Evolutionary conservation across 2,888 invertebrate species (phyloP), one percentile per base, ranked within the genome.

Genomic region (Catocala sponsa): DNA sequence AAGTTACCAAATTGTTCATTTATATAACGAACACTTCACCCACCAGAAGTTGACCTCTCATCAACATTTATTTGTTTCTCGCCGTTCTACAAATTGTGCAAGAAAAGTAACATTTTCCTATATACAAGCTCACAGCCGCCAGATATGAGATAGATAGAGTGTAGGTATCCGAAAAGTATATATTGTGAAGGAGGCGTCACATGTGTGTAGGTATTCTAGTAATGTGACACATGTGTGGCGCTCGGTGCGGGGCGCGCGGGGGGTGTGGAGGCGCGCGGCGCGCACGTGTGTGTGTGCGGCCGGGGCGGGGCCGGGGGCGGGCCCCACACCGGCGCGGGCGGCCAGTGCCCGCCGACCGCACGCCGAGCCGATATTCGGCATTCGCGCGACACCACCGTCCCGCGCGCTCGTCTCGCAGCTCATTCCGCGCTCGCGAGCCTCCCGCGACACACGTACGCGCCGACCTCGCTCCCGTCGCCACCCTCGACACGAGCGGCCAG

Each of bases 161-260:
- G 87, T 91, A 90, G 91, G 90, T 89, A 90, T 89, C 76, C 78
- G 76, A 87, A 89, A 90, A 89, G 88, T 89, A 90, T 80, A 89
- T 92, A 89, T 75, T 74, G 86, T 84, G 86, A 77, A 88, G 92
- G 86, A 91, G 92, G 93, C 91, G 93, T 92, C 91, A 91, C 91
- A 88, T 90, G 82, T 91, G 87, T 91, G 90, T 90, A 87, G 89
- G 91, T 91, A 91, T 87, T 78, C 79, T 65, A 76, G 84, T 82
- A 82, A 88, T 89, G 92, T 90, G 91, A 87, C 91, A 89, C 86
- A 86, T 87, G 88, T 88, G 87, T 80, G 79, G 67, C 60, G 72
- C 38, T 66, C 68, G 80, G 85, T 46, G 46, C 46, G 46, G 81
- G 84, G 84, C 84, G 84, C 84, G 72, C 73, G 80, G 79, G 75